phyloP scores from a whole-genome alignment of 2,113 vertebrate species.

The Natator depressus region DNA sequence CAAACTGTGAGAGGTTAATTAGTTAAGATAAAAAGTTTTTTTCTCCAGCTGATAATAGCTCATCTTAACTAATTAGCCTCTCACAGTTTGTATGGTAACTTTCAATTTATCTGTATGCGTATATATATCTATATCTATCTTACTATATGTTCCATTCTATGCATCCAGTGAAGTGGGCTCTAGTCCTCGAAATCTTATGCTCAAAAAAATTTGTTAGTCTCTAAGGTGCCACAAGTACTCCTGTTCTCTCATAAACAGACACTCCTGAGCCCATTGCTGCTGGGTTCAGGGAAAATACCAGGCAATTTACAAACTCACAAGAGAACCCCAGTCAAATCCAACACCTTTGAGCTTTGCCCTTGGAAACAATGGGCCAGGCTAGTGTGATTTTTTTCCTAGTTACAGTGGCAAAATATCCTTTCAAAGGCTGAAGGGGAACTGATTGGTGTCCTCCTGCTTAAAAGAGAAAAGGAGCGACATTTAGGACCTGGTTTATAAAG shows the following conservation, averaged over 20 bases:
- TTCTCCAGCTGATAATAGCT: too few relatives aligned
- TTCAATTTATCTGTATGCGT: too few relatives aligned
- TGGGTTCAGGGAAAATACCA: background rate
- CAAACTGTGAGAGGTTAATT: too few relatives aligned
- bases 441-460: background rate
- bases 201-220: too few relatives aligned
- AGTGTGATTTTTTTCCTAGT: background rate
- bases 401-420: background rate
- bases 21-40: too few relatives aligned
- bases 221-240: too few relatives aligned
- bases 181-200: too few relatives aligned
- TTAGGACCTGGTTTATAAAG: background rate
- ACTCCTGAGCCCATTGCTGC: background rate
- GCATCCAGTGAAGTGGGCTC: too few relatives aligned
- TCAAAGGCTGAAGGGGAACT: background rate
- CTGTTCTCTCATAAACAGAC: background rate
- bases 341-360: background rate
- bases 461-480: background rate
- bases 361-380: background rate
- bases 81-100: too few relatives aligned
- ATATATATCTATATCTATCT: too few relatives aligned
- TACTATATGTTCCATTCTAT: too few relatives aligned
- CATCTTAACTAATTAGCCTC: too few relatives aligned
- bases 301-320: rapidly evolving
- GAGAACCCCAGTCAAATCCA: background rate